Percentiles rank a stretch among this genome's conserved stretches.
Conservation (phyloP, 1,140 invertebrate species). For the Nautilus pompilius region DNA sequence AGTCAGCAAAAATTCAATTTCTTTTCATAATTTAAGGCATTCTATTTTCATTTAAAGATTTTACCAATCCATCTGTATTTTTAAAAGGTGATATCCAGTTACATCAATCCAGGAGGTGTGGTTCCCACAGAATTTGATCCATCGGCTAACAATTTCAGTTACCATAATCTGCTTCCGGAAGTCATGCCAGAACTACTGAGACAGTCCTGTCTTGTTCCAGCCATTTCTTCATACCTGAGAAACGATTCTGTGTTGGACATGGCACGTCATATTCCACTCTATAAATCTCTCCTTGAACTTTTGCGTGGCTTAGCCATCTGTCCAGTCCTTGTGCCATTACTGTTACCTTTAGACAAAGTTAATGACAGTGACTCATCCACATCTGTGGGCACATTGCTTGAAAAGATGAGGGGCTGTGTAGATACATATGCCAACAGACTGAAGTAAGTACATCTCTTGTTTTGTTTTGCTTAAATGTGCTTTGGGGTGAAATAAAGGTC, state of each 20-base stretch:
- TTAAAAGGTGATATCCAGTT: constrained; percentile 71
- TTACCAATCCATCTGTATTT: not conserved
- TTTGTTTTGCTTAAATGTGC: too few species aligned
- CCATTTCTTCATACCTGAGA: constrained; percentile 84
- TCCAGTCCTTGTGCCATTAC: constrained; percentile 65
- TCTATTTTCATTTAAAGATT: not conserved
- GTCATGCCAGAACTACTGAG: constrained; percentile 74
- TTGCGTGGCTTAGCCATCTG: constrained; percentile 75
- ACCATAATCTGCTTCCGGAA: constrained; percentile 40
- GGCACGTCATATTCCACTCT: constrained; percentile 88
- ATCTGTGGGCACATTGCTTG: constrained; percentile 61
- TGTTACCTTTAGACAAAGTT: constrained; percentile 62
- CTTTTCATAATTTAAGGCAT: too few species aligned
- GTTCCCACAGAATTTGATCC: constrained; percentile 35
- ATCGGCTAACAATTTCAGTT: constrained; percentile 13
- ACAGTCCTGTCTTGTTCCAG: constrained; percentile 80
- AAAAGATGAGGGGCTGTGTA: constrained; percentile 85
- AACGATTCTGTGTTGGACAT: constrained; percentile 96
- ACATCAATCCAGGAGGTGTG: constrained; percentile 72
- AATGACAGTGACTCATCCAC: constrained; percentile 26
- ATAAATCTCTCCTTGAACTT: constrained; percentile 77
- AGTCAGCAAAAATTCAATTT: too few species aligned
- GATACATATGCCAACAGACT: constrained; percentile 84
- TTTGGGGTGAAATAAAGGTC: too few species aligned
- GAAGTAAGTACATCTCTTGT: constrained; percentile 64